A percentile compares a stretch with the other conserved stretches of the same genome.
phyloP scores from a whole-genome alignment of 2,113 vertebrate genomes.

The Speoplatyrhinus poulsoni region DNA sequence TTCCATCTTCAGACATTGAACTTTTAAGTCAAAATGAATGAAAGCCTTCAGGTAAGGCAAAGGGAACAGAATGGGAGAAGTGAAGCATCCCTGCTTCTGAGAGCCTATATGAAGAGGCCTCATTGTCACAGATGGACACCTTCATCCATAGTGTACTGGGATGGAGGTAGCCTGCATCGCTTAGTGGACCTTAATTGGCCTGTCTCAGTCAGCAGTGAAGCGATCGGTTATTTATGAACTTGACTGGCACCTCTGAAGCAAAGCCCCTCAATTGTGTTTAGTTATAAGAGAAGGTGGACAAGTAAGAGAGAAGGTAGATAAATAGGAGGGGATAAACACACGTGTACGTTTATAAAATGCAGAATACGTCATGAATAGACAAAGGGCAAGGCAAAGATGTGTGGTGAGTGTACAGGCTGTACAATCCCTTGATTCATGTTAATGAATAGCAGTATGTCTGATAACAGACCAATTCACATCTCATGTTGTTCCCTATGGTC shows the following conservation, averaged over 20 bases:
- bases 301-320: slow-evolving; percentile 8
- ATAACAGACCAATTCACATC: neutral
- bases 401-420: neutral
- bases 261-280: neutral
- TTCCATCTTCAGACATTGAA: slow-evolving; percentile 15
- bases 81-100: slow-evolving; percentile 6
- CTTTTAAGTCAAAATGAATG: slow-evolving; percentile 33
- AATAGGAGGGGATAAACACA: neutral
- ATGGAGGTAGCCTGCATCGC: neutral
- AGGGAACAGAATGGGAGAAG: slow-evolving; percentile 7
- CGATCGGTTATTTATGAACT: neutral
- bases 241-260: neutral
- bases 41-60: slow-evolving; percentile 17
- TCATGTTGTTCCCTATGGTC: neutral
- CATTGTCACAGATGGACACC: slow-evolving; percentile 8
- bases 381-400: neutral
- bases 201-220: neutral
- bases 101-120: slow-evolving; percentile 5
- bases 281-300: neutral
- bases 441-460: neutral
- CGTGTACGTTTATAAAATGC: neutral
- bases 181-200: neutral
- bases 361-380: neutral
- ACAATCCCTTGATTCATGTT: neutral
- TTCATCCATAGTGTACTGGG: neutral